These are phyloP conservation scores for Drosophila mayri DNA, from an alignment of 1,140 invertebrate genomes.

Conservation along the genomic window DNA sequence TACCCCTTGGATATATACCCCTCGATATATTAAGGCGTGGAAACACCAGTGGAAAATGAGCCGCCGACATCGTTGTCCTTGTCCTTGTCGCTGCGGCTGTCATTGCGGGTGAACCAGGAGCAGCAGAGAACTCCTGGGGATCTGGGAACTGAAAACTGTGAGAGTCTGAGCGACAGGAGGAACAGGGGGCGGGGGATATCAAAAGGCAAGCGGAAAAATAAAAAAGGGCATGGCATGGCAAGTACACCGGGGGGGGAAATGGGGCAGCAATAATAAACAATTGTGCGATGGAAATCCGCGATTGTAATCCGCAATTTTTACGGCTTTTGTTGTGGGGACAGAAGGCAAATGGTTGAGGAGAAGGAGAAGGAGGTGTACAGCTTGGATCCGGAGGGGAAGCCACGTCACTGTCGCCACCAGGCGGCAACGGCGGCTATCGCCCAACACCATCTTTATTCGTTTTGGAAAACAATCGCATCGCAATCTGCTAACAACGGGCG, in stretches of 20 bases:
- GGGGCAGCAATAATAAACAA: constrained; percentile 79
- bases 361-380: neutral
- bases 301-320: constrained; percentile 85
- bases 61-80: constrained; percentile 35
- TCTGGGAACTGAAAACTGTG: constrained; percentile 9
- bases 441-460: constrained; percentile 70
- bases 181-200: neutral
- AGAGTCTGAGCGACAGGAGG: neutral
- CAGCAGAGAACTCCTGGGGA: constrained; percentile 5
- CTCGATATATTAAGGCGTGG: neutral
- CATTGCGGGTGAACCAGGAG: constrained; percentile 20
- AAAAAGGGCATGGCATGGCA: constrained; percentile 23
- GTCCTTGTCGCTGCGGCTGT: constrained; percentile 48
- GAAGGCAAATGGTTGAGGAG: neutral
- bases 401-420: constrained; percentile 65
- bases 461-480: constrained; percentile 73
- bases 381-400: constrained; percentile 6
- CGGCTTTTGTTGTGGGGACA: constrained; percentile 71
- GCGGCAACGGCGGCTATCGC: constrained; percentile 44
- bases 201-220: constrained; percentile 44
- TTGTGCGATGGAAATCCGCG: constrained; percentile 83
- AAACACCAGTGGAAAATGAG: constrained; percentile 46
- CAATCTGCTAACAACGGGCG: constrained; percentile 65
- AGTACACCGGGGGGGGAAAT: constrained; percentile 50
- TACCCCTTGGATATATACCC: neutral